These are phyloP conservation scores for Drosophila rhopaloa DNA, from an alignment of 1,140 invertebrate species.

Conservation along the genomic window DNA sequence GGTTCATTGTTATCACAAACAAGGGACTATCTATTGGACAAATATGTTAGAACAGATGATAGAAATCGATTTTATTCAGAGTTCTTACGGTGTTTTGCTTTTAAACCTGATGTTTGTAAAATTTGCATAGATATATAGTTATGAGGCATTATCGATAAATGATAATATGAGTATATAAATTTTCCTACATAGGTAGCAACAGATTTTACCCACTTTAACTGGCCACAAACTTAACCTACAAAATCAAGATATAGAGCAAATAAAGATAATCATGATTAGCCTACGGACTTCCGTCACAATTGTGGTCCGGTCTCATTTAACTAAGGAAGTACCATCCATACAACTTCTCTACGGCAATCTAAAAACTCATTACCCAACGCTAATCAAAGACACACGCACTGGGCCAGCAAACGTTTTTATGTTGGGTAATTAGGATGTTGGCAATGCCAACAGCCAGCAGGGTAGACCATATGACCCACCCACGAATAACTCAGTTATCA, in stretches of 20 bases:
- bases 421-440: constrained; percentile 53
- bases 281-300: constrained; percentile 22
- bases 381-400: constrained; percentile 55
- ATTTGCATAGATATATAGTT: too few relatives aligned
- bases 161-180: neutral
- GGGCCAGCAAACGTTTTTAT: constrained; percentile 47
- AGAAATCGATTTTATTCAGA: neutral
- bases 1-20: constrained; percentile 36
- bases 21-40: neutral
- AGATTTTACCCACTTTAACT: neutral
- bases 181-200: neutral
- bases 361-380: constrained; percentile 47
- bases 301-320: constrained; percentile 1
- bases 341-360: constrained; percentile 25
- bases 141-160: too few relatives aligned
- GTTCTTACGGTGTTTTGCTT: too few relatives aligned
- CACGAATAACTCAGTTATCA: constrained; percentile 51
- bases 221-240: neutral
- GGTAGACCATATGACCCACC: constrained; percentile 20
- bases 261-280: constrained; percentile 16
- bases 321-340: constrained; percentile 16
- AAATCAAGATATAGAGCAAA: constrained; percentile 12
- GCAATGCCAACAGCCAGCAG: constrained; percentile 21
- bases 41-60: neutral
- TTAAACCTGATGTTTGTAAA: too few relatives aligned